Base-by-base conservation (phyloP, 1,140 invertebrate species). In the Lasioglossum baleicum region DNA sequence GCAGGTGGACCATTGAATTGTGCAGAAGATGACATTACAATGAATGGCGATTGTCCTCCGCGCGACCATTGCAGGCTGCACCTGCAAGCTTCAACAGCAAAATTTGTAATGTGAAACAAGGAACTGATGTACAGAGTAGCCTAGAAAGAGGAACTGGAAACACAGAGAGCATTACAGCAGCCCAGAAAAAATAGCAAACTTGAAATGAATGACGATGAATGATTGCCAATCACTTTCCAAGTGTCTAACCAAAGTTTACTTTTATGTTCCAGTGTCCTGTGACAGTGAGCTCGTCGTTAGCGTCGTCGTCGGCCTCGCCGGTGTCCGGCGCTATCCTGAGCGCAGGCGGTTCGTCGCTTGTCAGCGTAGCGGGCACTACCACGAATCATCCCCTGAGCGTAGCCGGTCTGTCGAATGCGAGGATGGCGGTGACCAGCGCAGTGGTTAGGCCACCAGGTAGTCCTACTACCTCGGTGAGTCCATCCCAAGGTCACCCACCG, bases 301-400 rank as follows among this genome's bases (percentile, higher is more conserved):
- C 94, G 89, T 94, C 94, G 86, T 94, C 94, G 81, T 94, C 94
- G 90, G 94, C 93, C 81, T 94, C 94, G 85, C 93, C 94, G 88
- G 92, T 93, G 85, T 92, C 94, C 83, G 93, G 90, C 86, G 92
- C 92, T 67, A 89, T 86, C 77, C 81, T 88, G 66, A 83, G 87
- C 72, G 87, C 85, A 51, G 83, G 93, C 90, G 94, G 93, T 83
- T 91, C 92, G 64, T 92, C 92, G 17, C 91, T 91, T 75, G 93
- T 92, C 68, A 93, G 93, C 80, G 90, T 86, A 80, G 85, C 87
- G 42, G 86, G 74, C 68, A 81, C 66, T 40, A 79, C 86, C 78
- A 87, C 86, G 83, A 87, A 88, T 80, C 88, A 89, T 82, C 90
- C 89, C 80, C 83, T 87, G 15, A 83, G 87, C 61, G 86, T 82